Evolutionary conservation across 2,797 vertebrate genomes (phyloP), one percentile per base, ranked within the genome.

Genomic region (Pseudochaenichthys georgianus): DNA sequence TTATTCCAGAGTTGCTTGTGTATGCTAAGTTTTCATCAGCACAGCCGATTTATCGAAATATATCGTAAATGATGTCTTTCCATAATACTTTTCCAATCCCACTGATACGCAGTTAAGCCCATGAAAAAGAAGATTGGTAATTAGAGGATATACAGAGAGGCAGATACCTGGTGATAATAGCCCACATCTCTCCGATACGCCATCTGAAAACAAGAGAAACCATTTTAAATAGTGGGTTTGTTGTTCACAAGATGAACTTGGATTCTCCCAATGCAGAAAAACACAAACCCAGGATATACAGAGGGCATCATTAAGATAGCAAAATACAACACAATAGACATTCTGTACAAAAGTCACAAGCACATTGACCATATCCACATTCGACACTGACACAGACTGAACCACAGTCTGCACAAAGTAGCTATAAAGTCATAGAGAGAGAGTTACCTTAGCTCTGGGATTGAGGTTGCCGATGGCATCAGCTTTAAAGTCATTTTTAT

Each of bases 401-500:
- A 60, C 17, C 38, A 69, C 31, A 48, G 17, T 63, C 31, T 38
- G 34, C 34, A 38, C 34, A 38, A 38, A 38, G 34, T 7, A 38
- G 8, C 34, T 1, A 53, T 2, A 59, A 8, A 67, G 28, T 28
- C 28, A 28, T 28, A 28, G 23, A 62, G 57, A 63, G 52, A 60
- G 3, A 21, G 51, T 61, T 91, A 99, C 98, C 96, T 99, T 99
- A 13, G 96, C 95, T 87, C 98, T 91, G 77, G 97, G 97, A 61
- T 99, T 98, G 64, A 99, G 93, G 93, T 97, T 99, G 89, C 97
- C 95, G 78, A 99, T 94, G 77, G 97, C 95, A 68, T 99, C 98
- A 0, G 97, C 95, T 89, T 99, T 99, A 91, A 98, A 98, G 91
- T 99, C 97, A 0, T 94, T 97, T 93, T 99, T 99, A 95, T 99